Evolutionary conservation across 1,140 invertebrate genomes (phyloP), one percentile per base, ranked within the genome.

Genomic region (Cyrtorhinus lividipennis): DNA sequence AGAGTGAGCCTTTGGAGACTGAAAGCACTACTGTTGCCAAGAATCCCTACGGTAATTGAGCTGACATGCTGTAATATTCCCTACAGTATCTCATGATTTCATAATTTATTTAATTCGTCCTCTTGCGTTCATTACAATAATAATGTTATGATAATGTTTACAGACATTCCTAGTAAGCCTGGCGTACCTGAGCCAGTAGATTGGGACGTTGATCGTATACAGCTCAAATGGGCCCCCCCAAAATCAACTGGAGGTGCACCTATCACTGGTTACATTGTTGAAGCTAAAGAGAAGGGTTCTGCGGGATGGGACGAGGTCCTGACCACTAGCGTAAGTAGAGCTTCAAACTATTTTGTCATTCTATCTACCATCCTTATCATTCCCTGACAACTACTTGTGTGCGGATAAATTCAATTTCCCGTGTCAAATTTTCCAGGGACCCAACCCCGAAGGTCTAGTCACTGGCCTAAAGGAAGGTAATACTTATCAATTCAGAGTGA

Each of bases 231-330:
- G 95, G 83, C 87, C 61, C 80, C 89, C 60, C 95, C 95, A 0
- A 90, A 88, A 68, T 80, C 80, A 68, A 90, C 85, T 67, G 94
- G 94, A 24, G 95, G 96, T 45, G 92, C 92, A 13, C 91, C 95
- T 30, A 97, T 99, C 69, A 89, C 85, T 46, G 88, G 91, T 48
- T 99, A 99, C 71, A 80, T 98, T 59, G 89, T 99, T 70, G 95
- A 99, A 76, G 95, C 94, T 78, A 95, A 93, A 73, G 92, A 95
- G 69, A 94, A 94, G 73, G 88, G 88, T 65, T 86, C 87, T 1
- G 81, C 83, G 5, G 78, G 83, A 24, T 97, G 93, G 92, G 88
- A 91, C 70, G 89, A 94, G 76, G 85, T 90, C 66, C 78, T 86
- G n/a, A 82, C 81, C 46, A 90, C 88, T 2, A 80, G 80, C 69